phyloP scores from a whole-genome alignment of 2,888 invertebrate genomes.

The Synergus gifuensis region DNA sequence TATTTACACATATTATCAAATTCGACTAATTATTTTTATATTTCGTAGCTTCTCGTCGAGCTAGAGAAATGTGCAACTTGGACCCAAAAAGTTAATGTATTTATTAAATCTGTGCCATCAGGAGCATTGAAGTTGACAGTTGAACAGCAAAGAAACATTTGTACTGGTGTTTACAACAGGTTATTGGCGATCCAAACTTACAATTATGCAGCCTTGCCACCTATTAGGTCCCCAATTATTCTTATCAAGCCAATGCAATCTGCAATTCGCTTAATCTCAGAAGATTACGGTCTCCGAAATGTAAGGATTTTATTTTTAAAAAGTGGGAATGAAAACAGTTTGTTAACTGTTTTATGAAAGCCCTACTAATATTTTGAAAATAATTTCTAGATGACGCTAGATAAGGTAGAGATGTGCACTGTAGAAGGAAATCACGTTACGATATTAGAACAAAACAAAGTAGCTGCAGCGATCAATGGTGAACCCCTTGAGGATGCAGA shows the following conservation, averaged over 20 bases:
- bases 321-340: not conserved
- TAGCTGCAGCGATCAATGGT: slow-evolving; percentile 77
- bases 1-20: not conserved
- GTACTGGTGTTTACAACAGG: slow-evolving; percentile 79
- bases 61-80: slow-evolving; percentile 80
- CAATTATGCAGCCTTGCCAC: slow-evolving; percentile 77
- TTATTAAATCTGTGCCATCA: slow-evolving; percentile 77
- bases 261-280: slow-evolving; percentile 79
- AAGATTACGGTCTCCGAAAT: slow-evolving; percentile 82
- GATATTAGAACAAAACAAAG: slow-evolving; percentile 83
- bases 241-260: slow-evolving; percentile 84
- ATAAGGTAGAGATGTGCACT: slow-evolving; percentile 81
- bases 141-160: slow-evolving; percentile 76
- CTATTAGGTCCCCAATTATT: slow-evolving; percentile 81
- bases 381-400: slow-evolving; percentile 78
- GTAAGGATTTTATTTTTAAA: slow-evolving; percentile 60
- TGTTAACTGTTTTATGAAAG: not conserved
- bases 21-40: not conserved
- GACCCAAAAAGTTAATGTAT: slow-evolving; percentile 80
- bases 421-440: slow-evolving; percentile 87
- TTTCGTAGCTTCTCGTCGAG: slow-evolving; percentile 68
- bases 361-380: not conserved
- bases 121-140: slow-evolving; percentile 70
- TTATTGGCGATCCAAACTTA: slow-evolving; percentile 80
- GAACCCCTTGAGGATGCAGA: slow-evolving; percentile 68